These are phyloP conservation scores for Drosophila seclusa DNA, from an alignment of 2,888 invertebrate species.

Conservation along the genomic window DNA sequence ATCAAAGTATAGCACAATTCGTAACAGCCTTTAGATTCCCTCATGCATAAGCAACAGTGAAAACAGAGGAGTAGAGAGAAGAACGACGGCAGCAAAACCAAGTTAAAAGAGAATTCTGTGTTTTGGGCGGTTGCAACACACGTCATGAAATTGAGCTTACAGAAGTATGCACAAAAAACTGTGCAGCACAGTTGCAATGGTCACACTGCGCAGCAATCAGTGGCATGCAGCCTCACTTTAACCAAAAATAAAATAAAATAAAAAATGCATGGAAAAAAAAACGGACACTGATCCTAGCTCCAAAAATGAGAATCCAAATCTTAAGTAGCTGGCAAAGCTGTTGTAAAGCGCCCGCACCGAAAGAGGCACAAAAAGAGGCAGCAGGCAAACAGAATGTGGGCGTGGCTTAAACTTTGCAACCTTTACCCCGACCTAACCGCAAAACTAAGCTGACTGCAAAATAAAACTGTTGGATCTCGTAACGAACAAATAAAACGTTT, in stretches of 20 bases:
- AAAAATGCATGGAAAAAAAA: neutral
- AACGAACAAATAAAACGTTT: constrained; percentile 76
- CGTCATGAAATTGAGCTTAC: constrained; percentile 66
- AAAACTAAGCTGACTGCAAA: constrained; percentile 71
- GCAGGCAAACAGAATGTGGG: constrained; percentile 41
- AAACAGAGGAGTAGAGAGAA: neutral
- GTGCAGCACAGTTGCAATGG: neutral
- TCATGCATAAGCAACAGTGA: neutral
- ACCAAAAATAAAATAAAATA: constrained; percentile 4
- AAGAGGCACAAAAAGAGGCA: constrained; percentile 19
- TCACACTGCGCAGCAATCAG: constrained; percentile 26
- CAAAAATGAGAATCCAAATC: constrained; percentile 31
- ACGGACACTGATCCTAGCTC: constrained; percentile 2
- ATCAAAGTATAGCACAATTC: neutral
- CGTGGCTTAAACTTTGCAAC: constrained; percentile 21
- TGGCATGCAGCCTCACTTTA: constrained; percentile 35
- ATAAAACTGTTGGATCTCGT: constrained; percentile 60
- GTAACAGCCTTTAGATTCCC: neutral
- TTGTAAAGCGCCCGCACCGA: constrained; percentile 47
- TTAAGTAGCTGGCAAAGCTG: constrained; percentile 61
- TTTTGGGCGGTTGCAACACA: constrained; percentile 23
- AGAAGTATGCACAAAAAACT: constrained; percentile 17
- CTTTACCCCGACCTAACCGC: constrained; percentile 38
- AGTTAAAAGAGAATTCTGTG: constrained; percentile 33
- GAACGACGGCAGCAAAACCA: constrained; percentile 2